phyloP scores from a whole-genome alignment of 2,888 invertebrate genomes.

The Pinctada fucata region DNA sequence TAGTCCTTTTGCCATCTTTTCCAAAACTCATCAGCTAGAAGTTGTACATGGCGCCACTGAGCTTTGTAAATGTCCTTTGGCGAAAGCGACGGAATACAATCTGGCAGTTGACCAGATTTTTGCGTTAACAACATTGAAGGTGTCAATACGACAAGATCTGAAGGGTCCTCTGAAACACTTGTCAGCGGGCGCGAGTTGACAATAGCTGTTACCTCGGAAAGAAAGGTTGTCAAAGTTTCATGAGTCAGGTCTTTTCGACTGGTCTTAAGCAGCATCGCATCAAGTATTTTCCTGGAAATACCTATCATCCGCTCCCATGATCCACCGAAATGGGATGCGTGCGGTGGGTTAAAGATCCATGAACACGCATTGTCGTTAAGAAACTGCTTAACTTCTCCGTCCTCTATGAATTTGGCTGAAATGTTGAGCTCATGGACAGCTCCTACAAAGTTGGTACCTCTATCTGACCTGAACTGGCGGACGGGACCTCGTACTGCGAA shows the following conservation, averaged over 20 bases:
- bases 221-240: conserved; percentile 25
- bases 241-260: too few species aligned
- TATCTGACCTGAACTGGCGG: conserved; percentile 28
- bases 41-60: background rate
- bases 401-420: conserved; percentile 12
- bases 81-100: background rate
- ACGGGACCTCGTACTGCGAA: conserved; percentile 25
- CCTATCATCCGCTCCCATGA: conserved; percentile 38
- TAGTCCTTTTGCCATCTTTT: background rate
- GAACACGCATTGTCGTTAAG: conserved; percentile 2
- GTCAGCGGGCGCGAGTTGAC: background rate
- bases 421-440: conserved; percentile 24
- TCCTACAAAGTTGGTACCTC: conserved; percentile 36
- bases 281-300: conserved; percentile 27
- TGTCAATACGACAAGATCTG: background rate
- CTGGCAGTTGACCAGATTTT: background rate
- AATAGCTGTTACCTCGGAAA: conserved; percentile 30
- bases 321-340: conserved; percentile 40
- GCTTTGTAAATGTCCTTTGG: background rate
- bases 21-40: background rate
- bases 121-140: background rate
- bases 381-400: conserved; percentile 9
- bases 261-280: conserved; percentile 21
- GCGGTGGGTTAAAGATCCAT: conserved; percentile 40
- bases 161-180: background rate